These are phyloP conservation scores for Todiramphus saurophagus DNA, from an alignment of 2,113 vertebrate species.

Conservation along the genomic window DNA sequence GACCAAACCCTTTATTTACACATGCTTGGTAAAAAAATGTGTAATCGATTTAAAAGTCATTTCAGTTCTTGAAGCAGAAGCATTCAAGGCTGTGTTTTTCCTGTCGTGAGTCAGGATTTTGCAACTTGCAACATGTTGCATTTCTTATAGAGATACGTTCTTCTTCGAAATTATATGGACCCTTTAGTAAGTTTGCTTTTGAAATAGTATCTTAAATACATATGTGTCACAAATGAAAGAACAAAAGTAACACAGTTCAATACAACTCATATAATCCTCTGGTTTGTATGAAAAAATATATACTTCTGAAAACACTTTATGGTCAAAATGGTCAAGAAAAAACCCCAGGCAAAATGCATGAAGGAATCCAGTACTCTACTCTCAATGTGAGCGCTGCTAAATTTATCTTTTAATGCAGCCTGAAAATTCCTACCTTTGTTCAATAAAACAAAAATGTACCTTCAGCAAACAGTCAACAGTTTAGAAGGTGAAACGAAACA, in stretches of 20 bases:
- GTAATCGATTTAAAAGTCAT: not conserved
- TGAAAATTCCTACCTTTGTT: not conserved
- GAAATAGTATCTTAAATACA: not conserved
- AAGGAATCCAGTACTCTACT: not conserved
- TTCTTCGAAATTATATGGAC: not conserved
- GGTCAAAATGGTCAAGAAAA: not conserved
- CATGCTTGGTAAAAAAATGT: not conserved
- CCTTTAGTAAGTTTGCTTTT: not conserved
- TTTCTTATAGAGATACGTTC: not conserved
- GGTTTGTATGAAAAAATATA: not conserved
- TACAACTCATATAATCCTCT: not conserved
- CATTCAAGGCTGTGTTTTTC: not conserved
- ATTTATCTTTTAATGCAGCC: not conserved
- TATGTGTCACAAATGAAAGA: not conserved
- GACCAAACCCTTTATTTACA: not conserved
- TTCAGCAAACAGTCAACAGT: not conserved
- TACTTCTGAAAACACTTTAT: not conserved
- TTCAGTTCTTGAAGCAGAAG: not conserved
- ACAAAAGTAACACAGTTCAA: not conserved
- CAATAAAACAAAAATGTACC: not conserved
- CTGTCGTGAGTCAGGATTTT: not conserved
- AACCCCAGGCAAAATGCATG: not conserved
- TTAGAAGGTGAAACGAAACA: not conserved
- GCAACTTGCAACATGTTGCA: not conserved
- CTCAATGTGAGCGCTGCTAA: not conserved